These are phyloP conservation scores for Salvator merianae DNA, from an alignment of 2,113 vertebrate species.

Conservation along the genomic window DNA sequence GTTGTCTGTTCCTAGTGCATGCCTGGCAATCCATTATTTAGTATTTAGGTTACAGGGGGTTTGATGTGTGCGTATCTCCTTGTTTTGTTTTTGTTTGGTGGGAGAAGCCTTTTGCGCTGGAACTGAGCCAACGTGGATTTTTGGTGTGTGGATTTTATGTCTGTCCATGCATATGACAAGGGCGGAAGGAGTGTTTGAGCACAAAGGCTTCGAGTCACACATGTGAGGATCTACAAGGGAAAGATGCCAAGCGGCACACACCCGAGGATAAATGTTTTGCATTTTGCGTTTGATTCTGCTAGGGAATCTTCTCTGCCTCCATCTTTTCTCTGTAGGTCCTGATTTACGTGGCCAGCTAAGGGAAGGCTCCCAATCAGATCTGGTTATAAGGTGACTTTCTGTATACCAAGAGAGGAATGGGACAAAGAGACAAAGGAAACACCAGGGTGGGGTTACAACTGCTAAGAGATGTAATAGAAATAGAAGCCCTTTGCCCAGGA, in stretches of 20 bases:
- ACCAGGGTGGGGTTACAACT: background rate
- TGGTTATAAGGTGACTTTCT: background rate
- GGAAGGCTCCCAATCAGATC: background rate
- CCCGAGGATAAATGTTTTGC: background rate
- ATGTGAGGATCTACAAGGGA: background rate
- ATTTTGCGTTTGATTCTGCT: background rate
- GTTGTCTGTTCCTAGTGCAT: constrained; percentile 64
- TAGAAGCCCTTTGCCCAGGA: too few relatives aligned
- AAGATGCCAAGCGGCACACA: background rate
- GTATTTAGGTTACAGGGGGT: constrained; percentile 63
- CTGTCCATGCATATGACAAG: constrained; percentile 1
- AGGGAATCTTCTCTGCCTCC: background rate
- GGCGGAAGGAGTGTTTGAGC: background rate
- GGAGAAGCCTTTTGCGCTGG: background rate
- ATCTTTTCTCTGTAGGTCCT: background rate
- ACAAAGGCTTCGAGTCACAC: background rate
- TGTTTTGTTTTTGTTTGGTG: constrained; percentile 29
- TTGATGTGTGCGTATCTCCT: background rate
- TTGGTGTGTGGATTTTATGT: constrained; percentile 40
- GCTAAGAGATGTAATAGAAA: background rate
- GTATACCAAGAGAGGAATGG: background rate
- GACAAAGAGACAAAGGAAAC: background rate
- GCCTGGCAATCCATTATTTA: constrained; percentile 73
- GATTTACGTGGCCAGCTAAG: background rate
- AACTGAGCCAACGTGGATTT: background rate